Evolutionary conservation across 2,888 invertebrate species (phyloP).

Genomic region (Nowickia ferox): DNA sequence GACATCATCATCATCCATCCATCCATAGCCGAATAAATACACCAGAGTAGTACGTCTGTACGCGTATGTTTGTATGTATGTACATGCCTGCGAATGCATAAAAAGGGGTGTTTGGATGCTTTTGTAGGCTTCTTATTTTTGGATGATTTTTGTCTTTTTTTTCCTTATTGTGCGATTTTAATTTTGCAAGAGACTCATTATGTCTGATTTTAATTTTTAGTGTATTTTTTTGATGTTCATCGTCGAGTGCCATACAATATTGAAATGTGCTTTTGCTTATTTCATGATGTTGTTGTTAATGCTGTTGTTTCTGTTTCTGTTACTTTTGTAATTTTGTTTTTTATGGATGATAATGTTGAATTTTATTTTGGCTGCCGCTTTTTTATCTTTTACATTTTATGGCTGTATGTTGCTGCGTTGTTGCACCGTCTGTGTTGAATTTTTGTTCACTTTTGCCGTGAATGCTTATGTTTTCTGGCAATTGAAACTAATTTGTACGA

Average conservation of each 20-base stretch:
- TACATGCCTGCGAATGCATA: not conserved
- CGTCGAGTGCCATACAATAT: slow-evolving; percentile 60
- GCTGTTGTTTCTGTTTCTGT: no score
- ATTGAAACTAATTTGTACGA: slow-evolving; percentile 78
- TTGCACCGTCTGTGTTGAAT: slow-evolving; percentile 36
- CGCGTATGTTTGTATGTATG: not conserved
- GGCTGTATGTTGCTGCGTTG: slow-evolving; percentile 20
- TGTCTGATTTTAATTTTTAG: slow-evolving; percentile 69
- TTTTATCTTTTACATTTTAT: slow-evolving; percentile 15
- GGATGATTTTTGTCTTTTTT: slow-evolving; percentile 40
- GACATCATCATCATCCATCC: slow-evolving; percentile 64
- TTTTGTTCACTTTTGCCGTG: slow-evolving; percentile 45
- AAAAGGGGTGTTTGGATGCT: slow-evolving; percentile 58
- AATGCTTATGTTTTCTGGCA: slow-evolving; percentile 72
- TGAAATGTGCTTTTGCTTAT: slow-evolving; percentile 50
- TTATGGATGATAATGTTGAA: slow-evolving; percentile 46
- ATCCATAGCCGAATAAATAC: slow-evolving; percentile 37
- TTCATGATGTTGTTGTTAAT: slow-evolving; percentile 28
- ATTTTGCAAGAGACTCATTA: slow-evolving; percentile 72
- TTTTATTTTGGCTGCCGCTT: slow-evolving; percentile 60
- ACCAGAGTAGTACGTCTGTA: not conserved
- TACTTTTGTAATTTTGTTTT: slow-evolving; percentile 35
- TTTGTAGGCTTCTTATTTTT: slow-evolving; percentile 60
- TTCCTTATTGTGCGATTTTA: slow-evolving; percentile 65
- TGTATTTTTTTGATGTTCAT: slow-evolving; percentile 57